Percentiles rank a stretch among this genome's conserved stretches.
These are phyloP conservation scores for Alfaro cultratus DNA, from an alignment of 2,797 vertebrate species.

Conservation along the genomic window DNA sequence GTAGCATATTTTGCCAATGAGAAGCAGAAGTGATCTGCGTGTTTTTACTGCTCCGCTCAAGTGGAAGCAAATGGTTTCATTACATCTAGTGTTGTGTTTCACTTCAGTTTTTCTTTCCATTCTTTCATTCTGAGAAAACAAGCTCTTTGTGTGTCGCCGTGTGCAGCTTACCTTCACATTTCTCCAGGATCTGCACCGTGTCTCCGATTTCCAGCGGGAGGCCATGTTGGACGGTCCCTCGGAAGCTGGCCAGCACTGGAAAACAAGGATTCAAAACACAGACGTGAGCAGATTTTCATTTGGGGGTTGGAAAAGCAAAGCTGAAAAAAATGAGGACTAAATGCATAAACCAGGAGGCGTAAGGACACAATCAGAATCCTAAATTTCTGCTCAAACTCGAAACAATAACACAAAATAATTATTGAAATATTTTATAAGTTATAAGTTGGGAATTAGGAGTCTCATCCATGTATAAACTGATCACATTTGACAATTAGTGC, in stretches of 20 bases:
- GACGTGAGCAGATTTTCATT: constrained; percentile 22
- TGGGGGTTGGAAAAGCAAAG: constrained; percentile 15
- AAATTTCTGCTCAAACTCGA: background rate
- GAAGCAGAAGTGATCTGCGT: constrained; percentile 4
- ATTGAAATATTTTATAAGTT: background rate
- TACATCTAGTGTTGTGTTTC: background rate
- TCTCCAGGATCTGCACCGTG: constrained; percentile 97
- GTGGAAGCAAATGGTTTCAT: constrained; percentile 9
- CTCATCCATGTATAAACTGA: no score
- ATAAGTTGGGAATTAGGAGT: background rate
- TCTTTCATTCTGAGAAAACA: background rate
- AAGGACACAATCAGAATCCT: background rate
- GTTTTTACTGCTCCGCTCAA: constrained; percentile 11
- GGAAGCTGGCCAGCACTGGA: constrained; percentile 95
- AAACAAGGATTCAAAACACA: constrained; percentile 53
- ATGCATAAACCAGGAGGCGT: background rate
- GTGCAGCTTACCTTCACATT: constrained; percentile 89
- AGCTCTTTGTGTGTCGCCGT: background rate
- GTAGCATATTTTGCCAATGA: background rate
- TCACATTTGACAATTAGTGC: background rate
- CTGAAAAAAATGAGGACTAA: background rate
- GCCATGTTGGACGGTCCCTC: constrained; percentile 92
- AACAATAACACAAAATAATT: background rate
- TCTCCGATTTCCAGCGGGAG: constrained; percentile 96
- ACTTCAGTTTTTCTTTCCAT: background rate